Percentiles rank a stretch among this genome's conserved stretches.
Evolutionary conservation across 2,888 invertebrate genomes (phyloP).

Genomic region (Merodon equestris): DNA sequence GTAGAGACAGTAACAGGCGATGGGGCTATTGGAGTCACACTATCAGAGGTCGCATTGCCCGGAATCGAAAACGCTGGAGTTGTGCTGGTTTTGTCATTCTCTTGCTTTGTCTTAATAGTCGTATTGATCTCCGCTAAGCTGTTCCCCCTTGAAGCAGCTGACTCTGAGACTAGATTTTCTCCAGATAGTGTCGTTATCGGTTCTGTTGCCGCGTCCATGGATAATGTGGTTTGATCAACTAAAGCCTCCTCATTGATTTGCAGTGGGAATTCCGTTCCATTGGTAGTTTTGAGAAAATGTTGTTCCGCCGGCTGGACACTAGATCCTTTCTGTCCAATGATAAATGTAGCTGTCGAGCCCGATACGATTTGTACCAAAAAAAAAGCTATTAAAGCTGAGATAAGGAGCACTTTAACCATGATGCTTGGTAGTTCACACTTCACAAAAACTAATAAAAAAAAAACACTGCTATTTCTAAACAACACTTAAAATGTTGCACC

Average conservation of each 20-base stretch:
- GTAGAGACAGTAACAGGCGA: not conserved
- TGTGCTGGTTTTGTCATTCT: no score
- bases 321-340: conserved; percentile 29
- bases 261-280: conserved; percentile 56
- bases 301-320: conserved; percentile 48
- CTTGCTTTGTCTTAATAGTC: no score
- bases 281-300: conserved; percentile 40
- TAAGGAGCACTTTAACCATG: conserved; percentile 23
- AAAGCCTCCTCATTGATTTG: conserved; percentile 28
- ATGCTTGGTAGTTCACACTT: not conserved
- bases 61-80: not conserved
- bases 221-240: not conserved
- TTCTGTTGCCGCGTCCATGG: conserved; percentile 24
- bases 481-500: conserved; percentile 39
- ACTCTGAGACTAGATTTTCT: conserved; percentile 36
- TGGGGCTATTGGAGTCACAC: not conserved
- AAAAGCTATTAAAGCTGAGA: conserved; percentile 23
- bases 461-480: conserved; percentile 11
- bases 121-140: no score
- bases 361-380: conserved; percentile 21
- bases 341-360: conserved; percentile 40
- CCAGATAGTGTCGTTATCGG: conserved; percentile 9
- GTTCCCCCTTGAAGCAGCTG: conserved; percentile 27
- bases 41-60: conserved; percentile 5
- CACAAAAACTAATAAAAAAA: not conserved